Evolutionary conservation across 2,113 vertebrate genomes (phyloP).

Genomic region (Aythya baeri): DNA sequence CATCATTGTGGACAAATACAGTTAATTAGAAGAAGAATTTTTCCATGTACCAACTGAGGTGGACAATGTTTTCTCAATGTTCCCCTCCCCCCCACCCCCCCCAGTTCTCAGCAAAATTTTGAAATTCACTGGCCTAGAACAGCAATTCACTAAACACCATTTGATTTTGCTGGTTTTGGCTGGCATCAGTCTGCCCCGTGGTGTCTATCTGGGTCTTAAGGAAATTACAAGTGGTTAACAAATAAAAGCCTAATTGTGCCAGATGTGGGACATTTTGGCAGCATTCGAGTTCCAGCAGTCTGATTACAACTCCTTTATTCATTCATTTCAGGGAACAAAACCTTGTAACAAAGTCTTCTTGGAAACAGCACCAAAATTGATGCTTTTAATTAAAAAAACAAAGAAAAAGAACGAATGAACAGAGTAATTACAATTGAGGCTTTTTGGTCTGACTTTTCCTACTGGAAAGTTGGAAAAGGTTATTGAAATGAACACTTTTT

Average conservation of each 20-base stretch:
- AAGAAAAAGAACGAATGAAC: not conserved
- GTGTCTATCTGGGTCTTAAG: not conserved
- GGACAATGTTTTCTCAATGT: not conserved
- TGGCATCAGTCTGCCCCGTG: not conserved
- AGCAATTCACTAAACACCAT: not conserved
- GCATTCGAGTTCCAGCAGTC: not conserved
- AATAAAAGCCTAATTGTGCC: constrained; percentile 2
- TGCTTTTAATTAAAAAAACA: constrained; percentile 20
- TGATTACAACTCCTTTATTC: not conserved
- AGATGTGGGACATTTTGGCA: constrained; percentile 8
- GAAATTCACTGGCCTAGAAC: not conserved
- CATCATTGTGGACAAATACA: accelerated
- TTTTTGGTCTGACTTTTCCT: constrained; percentile 23
- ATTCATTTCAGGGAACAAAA: constrained; percentile 23
- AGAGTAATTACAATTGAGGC: not conserved
- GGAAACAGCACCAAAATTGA: not conserved
- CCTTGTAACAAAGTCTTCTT: not conserved
- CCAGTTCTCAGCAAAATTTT: not conserved
- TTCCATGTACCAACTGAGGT: not conserved
- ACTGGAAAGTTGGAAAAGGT: constrained; percentile 37
- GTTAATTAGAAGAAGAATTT: not conserved
- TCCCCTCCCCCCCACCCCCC: not conserved
- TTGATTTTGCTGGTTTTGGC: constrained; percentile 13
- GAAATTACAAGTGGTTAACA: not conserved
- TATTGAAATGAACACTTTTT: constrained; percentile 5